phyloP scores from a whole-genome alignment of 2,797 vertebrate genomes.

The Bradypodion pumilum region DNA sequence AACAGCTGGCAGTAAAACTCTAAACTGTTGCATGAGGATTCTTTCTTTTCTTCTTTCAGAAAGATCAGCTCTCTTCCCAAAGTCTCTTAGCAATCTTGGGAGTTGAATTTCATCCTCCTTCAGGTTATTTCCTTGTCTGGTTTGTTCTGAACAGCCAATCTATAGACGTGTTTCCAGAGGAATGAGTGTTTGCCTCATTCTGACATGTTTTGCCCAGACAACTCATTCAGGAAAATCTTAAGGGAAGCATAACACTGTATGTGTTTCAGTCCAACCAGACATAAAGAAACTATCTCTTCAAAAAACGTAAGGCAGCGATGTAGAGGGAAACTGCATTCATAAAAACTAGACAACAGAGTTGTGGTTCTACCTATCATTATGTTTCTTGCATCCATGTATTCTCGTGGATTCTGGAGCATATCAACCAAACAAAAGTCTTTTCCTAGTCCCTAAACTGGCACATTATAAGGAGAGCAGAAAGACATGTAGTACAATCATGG shows the following conservation, averaged over 20 bases:
- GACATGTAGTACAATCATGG: too few relatives aligned
- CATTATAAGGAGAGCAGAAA: neutral
- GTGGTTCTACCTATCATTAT: neutral
- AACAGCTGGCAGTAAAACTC: neutral
- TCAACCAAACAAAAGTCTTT: neutral
- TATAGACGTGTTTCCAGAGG: neutral
- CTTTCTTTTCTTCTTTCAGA: too few relatives aligned
- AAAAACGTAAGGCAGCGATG: neutral
- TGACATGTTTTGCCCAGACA: neutral
- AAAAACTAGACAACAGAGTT: too few relatives aligned
- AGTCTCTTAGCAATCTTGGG: neutral
- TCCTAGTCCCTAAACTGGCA: neutral
- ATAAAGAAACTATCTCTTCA: neutral
- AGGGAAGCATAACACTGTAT: neutral
- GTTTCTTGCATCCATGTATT: too few relatives aligned
- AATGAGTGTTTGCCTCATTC: neutral
- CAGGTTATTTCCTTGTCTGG: neutral
- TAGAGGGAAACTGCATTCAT: too few relatives aligned
- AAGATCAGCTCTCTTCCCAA: neutral
- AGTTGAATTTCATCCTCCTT: neutral
- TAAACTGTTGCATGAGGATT: neutral
- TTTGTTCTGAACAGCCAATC: neutral
- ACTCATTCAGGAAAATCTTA: neutral
- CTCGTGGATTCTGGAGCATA: too few relatives aligned
- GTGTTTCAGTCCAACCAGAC: neutral